phyloP scores from a whole-genome alignment of 2,797 vertebrate species.

The Galaxias olidus region DNA sequence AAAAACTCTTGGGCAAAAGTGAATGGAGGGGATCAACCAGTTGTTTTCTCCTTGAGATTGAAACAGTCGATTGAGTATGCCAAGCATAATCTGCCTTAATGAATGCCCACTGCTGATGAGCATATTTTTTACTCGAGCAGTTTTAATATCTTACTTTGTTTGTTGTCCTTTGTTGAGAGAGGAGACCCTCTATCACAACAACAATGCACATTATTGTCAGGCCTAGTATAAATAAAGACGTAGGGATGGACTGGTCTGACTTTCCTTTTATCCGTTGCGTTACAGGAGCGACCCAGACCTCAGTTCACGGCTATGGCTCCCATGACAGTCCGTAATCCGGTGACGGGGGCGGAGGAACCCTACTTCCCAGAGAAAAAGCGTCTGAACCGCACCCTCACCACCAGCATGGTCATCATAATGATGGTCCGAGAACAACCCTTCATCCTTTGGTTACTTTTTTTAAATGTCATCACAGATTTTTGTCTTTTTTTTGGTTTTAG shows the following conservation, averaged over 20 bases:
- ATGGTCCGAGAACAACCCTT: slow-evolving; percentile 67
- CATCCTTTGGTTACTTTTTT: background rate
- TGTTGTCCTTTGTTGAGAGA: too few species aligned
- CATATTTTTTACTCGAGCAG: too few species aligned
- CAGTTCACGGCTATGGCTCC: slow-evolving; percentile 79
- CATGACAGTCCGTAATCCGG: slow-evolving; percentile 75
- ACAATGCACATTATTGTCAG: too few species aligned
- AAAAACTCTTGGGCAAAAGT: background rate
- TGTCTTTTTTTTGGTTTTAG: too few species aligned
- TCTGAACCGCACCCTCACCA: slow-evolving; percentile 67
- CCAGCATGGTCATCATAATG: slow-evolving; percentile 76
- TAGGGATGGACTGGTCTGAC: too few species aligned
- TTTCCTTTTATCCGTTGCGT: background rate
- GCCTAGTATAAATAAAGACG: too few species aligned
- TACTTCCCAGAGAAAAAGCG: slow-evolving; percentile 70
- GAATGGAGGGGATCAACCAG: background rate
- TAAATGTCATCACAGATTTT: too few species aligned
- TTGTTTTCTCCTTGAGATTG: background rate
- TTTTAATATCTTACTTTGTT: too few species aligned
- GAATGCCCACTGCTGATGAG: too few species aligned
- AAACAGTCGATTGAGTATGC: background rate
- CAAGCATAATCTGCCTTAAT: too few species aligned
- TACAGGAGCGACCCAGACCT: slow-evolving; percentile 77
- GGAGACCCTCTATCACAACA: too few species aligned
- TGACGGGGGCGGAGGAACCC: slow-evolving; percentile 79